These are phyloP conservation scores for Xenus cinereus DNA, from an alignment of 2,113 vertebrate genomes.

Conservation along the genomic window DNA sequence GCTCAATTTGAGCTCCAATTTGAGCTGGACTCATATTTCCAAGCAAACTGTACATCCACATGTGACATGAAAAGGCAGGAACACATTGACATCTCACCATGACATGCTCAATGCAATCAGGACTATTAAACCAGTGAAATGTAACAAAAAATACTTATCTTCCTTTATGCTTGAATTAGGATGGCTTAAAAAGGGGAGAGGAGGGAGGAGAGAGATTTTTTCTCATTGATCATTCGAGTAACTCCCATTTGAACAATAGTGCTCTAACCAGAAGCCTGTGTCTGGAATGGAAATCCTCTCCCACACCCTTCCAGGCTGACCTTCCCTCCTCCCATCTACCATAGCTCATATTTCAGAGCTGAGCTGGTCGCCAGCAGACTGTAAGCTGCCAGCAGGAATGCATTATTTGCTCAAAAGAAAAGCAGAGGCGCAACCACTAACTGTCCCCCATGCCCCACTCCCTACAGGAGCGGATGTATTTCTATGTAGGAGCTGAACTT, in stretches of 20 bases:
- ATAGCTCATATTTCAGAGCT: conserved; percentile 40
- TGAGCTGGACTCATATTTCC: neutral
- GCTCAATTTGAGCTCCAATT: neutral
- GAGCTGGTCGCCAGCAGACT: neutral
- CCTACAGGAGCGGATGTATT: neutral
- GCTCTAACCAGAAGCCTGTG: neutral
- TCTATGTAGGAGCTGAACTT: neutral
- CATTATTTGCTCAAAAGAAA: conserved; percentile 9
- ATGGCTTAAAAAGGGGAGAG: neutral
- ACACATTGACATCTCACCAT: neutral
- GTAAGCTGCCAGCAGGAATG: neutral
- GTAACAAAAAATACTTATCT: neutral
- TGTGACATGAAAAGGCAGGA: neutral
- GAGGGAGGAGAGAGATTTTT: neutral
- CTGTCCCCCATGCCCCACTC: neutral
- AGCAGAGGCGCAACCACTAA: neutral
- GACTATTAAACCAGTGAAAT: neutral
- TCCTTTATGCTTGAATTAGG: neutral
- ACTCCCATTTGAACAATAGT: neutral
- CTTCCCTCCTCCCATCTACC: neutral
- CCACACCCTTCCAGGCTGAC: neutral
- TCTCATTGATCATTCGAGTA: neutral
- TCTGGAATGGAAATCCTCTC: conserved; percentile 30
- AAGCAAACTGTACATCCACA: neutral
- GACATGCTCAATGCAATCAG: neutral